Evolutionary conservation across 1,140 invertebrate species (phyloP).

Genomic region (Ylistrum balloti): DNA sequence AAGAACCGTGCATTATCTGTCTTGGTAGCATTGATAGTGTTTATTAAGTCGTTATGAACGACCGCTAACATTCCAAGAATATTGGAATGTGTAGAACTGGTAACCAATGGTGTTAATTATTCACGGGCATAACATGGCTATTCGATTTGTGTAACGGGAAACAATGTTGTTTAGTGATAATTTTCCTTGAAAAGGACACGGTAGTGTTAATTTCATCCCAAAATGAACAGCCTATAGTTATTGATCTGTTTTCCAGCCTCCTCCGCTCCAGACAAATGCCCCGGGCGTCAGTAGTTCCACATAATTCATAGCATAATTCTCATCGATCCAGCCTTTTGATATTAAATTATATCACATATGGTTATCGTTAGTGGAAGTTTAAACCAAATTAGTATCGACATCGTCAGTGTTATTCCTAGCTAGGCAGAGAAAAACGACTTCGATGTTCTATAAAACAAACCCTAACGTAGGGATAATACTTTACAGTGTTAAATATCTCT

Average conservation of each 20-base stretch:
- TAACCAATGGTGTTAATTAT: not conserved
- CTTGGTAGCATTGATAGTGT: not conserved
- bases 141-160: not conserved
- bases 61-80: not conserved
- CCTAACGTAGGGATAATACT: not conserved
- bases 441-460: not conserved
- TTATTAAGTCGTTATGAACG: not conserved
- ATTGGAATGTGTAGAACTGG: not conserved
- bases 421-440: not conserved
- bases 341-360: slow-evolving; percentile 65
- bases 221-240: not conserved
- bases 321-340: slow-evolving; percentile 54
- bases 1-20: too few species aligned
- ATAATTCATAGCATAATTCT: slow-evolving; percentile 53
- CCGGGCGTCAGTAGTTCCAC: slow-evolving; percentile 56
- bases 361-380: slow-evolving; percentile 55
- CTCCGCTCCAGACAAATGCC: not conserved
- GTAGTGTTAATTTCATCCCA: not conserved
- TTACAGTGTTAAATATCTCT: not conserved
- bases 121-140: not conserved
- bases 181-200: not conserved
- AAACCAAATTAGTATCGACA: slow-evolving; percentile 61
- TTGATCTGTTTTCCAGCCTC: not conserved
- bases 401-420: not conserved
- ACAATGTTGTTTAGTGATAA: not conserved